Evolutionary conservation across 2,888 invertebrate species (phyloP).

Genomic region (Lepidochitona cinerea): DNA sequence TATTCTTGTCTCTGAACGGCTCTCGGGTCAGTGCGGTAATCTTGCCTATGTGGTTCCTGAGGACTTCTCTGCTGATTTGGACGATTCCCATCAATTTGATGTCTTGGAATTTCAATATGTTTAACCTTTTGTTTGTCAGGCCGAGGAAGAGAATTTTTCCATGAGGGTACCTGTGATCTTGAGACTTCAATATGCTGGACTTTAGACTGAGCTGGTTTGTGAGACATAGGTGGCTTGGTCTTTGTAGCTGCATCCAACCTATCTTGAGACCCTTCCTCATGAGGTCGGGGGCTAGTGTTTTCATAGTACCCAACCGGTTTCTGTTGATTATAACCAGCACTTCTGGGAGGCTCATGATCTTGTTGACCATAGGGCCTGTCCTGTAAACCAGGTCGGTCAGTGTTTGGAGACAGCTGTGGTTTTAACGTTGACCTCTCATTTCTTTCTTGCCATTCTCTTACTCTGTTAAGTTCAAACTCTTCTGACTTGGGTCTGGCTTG

Average conservation of each 20-base stretch:
- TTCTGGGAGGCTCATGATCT: slow-evolving; percentile 47
- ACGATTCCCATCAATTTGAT: slow-evolving; percentile 42
- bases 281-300: slow-evolving; percentile 52
- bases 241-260: slow-evolving; percentile 33
- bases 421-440: background rate
- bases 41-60: slow-evolving; percentile 19
- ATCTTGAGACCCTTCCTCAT: slow-evolving; percentile 52
- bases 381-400: background rate
- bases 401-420: background rate
- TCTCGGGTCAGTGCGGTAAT: background rate
- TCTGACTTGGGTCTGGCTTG: slow-evolving; percentile 52
- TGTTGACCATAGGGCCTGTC: slow-evolving; percentile 31
- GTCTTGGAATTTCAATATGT: slow-evolving; percentile 46
- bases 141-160: slow-evolving; percentile 31
- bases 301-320: slow-evolving; percentile 61
- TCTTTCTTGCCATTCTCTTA: slow-evolving; percentile 61
- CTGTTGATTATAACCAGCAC: slow-evolving; percentile 55
- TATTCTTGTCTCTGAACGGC: slow-evolving; percentile 33
- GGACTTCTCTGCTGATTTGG: slow-evolving; percentile 53
- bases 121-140: slow-evolving; percentile 44
- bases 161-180: background rate
- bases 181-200: background rate
- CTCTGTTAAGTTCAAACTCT: slow-evolving; percentile 48
- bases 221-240: slow-evolving; percentile 3
- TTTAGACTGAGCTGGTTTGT: slow-evolving; percentile 7